Evolutionary conservation across 1,140 invertebrate species (phyloP), one percentile per base, ranked within the genome.

Genomic region (Heliconius himera): DNA sequence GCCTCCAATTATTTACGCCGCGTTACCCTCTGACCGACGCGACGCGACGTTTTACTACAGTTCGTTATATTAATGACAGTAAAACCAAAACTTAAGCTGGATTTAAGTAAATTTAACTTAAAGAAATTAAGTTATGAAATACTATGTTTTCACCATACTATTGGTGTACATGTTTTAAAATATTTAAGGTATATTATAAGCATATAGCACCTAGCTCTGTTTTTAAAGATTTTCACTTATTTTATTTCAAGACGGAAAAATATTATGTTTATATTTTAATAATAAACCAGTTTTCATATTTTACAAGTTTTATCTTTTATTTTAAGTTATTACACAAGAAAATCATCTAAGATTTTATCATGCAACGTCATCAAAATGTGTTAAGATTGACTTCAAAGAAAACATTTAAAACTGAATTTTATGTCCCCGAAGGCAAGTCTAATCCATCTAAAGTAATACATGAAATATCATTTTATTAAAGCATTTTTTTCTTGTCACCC

Each of bases 1-100:
- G 20, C 3, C 60, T 66, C 9, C 60, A 66, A 66, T 66, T 66
- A 66, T 66, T 66, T 66, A 66, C 60, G 60, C 60, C 60, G 60
- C 8, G 60, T 26, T 66, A 66, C 60, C 60, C 22, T 22, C 22
- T 22, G 60, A 66, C 60, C 60, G 60, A 66, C 41, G 41, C 41
- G 41, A 46, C 41, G 41, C 41, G 41, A 46, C 60, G 22, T 26
- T 66, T 26, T 66, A 66, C 60, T 66, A 66, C 22, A 66, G 60
- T 66, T 66, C 8, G 3, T 66, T 2, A 66, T 29, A 66, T 66
- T 66, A 22, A 26, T 66, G n/a, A 3, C 22, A 66, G 1, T 66
- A 26, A 29, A 26, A 66, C 11, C 60, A 66, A 26, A 66, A 66
- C 60, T n/a, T 3, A 26, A 66, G 56, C 11, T 66, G 3, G 3